phyloP scores from a whole-genome alignment of 2,113 vertebrate genomes.

The Pseudonaja textilis region DNA sequence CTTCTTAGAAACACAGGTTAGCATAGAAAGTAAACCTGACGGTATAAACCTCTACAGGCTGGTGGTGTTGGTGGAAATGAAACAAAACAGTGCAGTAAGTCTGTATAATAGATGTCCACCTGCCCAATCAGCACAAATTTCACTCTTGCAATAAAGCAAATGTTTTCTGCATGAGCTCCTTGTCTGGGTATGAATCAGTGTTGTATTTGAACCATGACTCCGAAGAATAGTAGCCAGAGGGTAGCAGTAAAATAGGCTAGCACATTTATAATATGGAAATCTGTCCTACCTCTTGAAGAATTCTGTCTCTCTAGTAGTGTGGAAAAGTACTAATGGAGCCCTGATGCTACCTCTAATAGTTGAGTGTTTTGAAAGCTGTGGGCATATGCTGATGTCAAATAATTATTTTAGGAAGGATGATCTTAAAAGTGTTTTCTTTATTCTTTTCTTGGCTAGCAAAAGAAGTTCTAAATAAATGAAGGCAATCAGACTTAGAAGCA shows the following conservation, averaged over 20 bases:
- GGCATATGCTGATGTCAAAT: not conserved
- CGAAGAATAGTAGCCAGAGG: not conserved
- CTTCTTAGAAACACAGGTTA: not conserved
- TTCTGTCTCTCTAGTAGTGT: not conserved
- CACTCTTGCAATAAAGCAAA: not conserved
- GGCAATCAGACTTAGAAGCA: not conserved
- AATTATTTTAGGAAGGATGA: not conserved
- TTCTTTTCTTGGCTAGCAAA: not conserved
- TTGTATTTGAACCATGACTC: not conserved
- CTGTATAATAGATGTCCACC: not conserved
- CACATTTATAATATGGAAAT: not conserved
- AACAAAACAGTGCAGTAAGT: not conserved
- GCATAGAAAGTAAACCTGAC: not conserved
- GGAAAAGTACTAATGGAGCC: not conserved
- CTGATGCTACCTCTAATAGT: not conserved
- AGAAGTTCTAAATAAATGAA: not conserved
- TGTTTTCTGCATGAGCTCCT: not conserved
- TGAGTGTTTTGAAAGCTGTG: not conserved
- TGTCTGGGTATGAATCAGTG: not conserved
- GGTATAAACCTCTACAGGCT: not conserved
- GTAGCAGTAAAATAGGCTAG: not conserved
- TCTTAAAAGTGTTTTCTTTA: not conserved
- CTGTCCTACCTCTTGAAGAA: not conserved
- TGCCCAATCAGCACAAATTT: conserved; percentile 15
- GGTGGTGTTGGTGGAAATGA: not conserved